A percentile compares a stretch with the other conserved stretches of the same genome.
Evolutionary conservation across 2,888 invertebrate species (phyloP).

Genomic region (Hipparchia semele): DNA sequence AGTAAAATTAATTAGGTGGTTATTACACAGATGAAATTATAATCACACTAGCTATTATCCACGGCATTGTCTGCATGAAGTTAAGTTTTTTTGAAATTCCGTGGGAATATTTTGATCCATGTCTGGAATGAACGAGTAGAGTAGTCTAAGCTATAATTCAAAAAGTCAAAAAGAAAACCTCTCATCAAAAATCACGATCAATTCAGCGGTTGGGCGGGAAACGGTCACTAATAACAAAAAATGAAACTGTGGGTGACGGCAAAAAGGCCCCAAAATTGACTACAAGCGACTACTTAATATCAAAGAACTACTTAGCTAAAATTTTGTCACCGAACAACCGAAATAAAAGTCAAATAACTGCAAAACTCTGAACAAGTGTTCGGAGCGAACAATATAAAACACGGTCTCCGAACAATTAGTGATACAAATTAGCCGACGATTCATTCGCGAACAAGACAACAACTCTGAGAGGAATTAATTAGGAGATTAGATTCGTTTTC

Average conservation of each 20-base stretch:
- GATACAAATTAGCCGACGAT: conserved; percentile 31
- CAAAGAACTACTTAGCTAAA: neutral
- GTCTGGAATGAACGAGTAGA: too few relatives aligned
- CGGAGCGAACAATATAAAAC: neutral
- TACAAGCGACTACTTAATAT: neutral
- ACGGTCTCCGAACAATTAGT: conserved; percentile 16
- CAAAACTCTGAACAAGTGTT: neutral
- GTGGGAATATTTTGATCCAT: neutral
- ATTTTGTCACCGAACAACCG: neutral
- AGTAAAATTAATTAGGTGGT: too few relatives aligned
- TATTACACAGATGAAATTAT: neutral
- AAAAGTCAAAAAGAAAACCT: too few relatives aligned
- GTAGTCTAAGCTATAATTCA: too few relatives aligned
- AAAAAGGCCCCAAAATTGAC: too few relatives aligned
- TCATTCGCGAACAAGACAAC: conserved; percentile 20
- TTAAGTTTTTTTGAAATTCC: neutral
- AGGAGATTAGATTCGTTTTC: conserved; percentile 24
- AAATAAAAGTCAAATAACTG: neutral
- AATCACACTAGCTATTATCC: too few relatives aligned
- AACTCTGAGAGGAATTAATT: conserved; percentile 28
- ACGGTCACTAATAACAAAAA: too few relatives aligned
- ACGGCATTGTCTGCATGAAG: neutral
- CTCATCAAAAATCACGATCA: too few relatives aligned
- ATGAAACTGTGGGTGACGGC: neutral
- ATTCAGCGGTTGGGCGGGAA: too few relatives aligned